Conservation (phyloP, 2,113 vertebrate species). For the Variabilichromis moorii region DNA sequence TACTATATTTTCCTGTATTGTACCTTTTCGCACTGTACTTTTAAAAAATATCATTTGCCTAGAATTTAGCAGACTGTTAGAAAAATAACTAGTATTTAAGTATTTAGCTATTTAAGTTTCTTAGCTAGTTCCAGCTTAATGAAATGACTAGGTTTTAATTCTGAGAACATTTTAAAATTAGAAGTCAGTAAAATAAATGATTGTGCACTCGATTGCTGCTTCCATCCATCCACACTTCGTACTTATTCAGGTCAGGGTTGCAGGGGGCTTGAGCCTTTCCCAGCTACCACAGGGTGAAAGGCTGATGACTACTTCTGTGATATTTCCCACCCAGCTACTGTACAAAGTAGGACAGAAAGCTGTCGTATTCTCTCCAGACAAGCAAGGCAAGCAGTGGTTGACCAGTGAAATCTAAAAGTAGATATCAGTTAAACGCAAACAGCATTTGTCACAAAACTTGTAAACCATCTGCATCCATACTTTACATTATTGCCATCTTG, state of each 20-base stretch:
- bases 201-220: not conserved
- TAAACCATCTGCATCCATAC: not conserved
- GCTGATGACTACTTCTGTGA: not conserved
- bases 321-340: not conserved
- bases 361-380: not conserved
- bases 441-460: not conserved
- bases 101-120: not conserved
- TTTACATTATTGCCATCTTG: not conserved
- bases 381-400: not conserved
- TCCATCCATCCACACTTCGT: not conserved
- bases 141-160: not conserved
- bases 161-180: not conserved
- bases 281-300: not conserved
- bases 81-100: not conserved
- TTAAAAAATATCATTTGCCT: not conserved
- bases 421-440: not conserved
- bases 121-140: not conserved
- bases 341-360: not conserved
- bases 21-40: not conserved
- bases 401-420: not conserved
- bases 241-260: not conserved
- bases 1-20: rapidly evolving
- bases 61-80: not conserved
- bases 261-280: not conserved
- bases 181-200: not conserved